These are phyloP conservation scores for Sciaenops ocellatus DNA, from an alignment of 2,797 vertebrate species.

Conservation along the genomic window DNA sequence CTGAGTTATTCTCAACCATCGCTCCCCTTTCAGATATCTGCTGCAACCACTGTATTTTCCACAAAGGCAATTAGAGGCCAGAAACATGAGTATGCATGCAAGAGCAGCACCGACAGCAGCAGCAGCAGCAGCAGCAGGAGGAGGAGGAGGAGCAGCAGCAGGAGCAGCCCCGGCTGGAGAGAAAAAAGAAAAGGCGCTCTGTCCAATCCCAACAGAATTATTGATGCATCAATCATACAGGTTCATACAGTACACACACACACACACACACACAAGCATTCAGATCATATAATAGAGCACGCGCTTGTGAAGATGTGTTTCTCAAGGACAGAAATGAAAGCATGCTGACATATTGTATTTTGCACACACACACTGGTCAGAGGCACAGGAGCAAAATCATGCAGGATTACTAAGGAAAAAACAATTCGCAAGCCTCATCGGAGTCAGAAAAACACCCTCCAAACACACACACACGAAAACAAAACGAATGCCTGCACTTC, in stretches of 20 bases:
- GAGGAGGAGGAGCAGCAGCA: conserved; percentile 16
- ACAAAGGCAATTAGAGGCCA: conserved; percentile 85
- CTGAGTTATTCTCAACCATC: conserved; percentile 49
- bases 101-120: conserved; percentile 51
- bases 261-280: conserved; percentile 45
- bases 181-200: conserved; percentile 47
- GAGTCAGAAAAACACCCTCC: too few species aligned
- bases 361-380: conserved; percentile 5
- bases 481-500: conserved; percentile 31
- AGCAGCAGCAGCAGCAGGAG: conserved; percentile 60
- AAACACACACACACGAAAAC: neutral
- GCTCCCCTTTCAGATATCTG: conserved; percentile 54
- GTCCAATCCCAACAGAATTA: conserved; percentile 83
- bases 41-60: conserved; percentile 74
- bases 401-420: conserved; percentile 16
- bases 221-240: conserved; percentile 85
- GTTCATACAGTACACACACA: conserved; percentile 16
- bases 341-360: conserved; percentile 13
- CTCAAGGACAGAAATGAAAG: conserved; percentile 59
- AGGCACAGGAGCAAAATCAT: neutral
- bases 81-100: conserved; percentile 78
- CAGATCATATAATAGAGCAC: conserved; percentile 29
- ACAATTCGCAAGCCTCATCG: neutral
- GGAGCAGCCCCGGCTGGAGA: neutral
- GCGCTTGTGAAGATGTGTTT: conserved; percentile 31